Evolutionary conservation across 2,797 vertebrate genomes (phyloP), one percentile per base, ranked within the genome.

Genomic region (Pitangus sulphuratus): DNA sequence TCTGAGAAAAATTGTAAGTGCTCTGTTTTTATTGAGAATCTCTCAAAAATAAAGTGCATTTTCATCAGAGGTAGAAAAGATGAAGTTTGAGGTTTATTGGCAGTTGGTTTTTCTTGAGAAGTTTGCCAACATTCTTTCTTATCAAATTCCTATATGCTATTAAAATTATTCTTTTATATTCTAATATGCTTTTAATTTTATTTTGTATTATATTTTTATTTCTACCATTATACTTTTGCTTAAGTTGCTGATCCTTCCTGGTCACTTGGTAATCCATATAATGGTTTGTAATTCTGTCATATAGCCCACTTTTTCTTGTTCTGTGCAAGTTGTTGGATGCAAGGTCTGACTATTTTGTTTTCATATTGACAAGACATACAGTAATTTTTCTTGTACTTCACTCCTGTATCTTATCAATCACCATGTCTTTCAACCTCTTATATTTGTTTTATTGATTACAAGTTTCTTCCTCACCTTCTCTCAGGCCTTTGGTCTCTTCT

Each of bases 391-490:
- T 94, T 72, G 50, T 60, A 58, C 72, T 45, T 53, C 47, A 83
- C 37, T 87, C 48, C 50, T 47, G 40, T 30, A 47, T 79, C 71
- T 64, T 39, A 64, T 45, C 86, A 50, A 86, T n/a, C 22, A 62
- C 30, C 40, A 79, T 44, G 26, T 62, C 54, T 64, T 81, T 69
- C 84, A 51, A 57, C 30, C 64, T 86, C 53, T 57, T 76, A 25
- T 50, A 48, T 51, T 66, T 75, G 68, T 89, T 90, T 44, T 70
- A 89, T 31, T 39, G 51, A 91, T 71, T 75, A 62, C 68, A 78
- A 28, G n/a, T 68, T 95, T 93, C 89, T 68, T 87, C 64, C 81
- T 80, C 74, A 68, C 66, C 45, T 78, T 84, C 37, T 79, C 74
- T 90, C 40, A 66, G 3, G 37, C 16, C 21, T 80, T 64, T 77